phyloP scores from a whole-genome alignment of 2,797 vertebrate species.

The Lutjanus argentimaculatus region DNA sequence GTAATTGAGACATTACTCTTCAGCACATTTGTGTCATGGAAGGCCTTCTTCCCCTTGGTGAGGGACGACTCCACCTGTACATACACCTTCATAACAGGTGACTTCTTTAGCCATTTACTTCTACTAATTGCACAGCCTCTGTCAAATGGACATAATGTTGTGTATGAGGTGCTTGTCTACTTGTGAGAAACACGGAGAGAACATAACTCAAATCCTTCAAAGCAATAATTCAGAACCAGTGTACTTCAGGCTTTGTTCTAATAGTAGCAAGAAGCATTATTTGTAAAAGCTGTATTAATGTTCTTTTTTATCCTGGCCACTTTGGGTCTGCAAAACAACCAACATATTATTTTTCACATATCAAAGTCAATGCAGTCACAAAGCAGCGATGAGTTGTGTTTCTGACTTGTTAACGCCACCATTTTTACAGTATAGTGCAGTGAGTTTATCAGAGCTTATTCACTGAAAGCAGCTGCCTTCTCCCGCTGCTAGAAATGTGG shows the following conservation, averaged over 20 bases:
- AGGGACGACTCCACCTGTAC: slow-evolving; percentile 84
- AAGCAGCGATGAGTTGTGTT: no score
- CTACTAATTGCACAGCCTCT: not conserved
- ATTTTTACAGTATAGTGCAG: not conserved
- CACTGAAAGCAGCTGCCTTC: no score
- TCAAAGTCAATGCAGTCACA: not conserved
- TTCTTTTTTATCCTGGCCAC: slow-evolving; percentile 1
- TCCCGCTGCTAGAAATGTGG: no score
- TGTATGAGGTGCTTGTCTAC: not conserved
- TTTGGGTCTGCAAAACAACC: slow-evolving; percentile 11
- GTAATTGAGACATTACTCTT: slow-evolving; percentile 86
- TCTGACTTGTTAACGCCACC: not conserved
- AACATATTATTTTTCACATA: not conserved
- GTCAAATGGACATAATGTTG: not conserved
- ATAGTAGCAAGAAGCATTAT: not conserved
- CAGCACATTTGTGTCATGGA: slow-evolving; percentile 89
- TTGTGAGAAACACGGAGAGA: not conserved
- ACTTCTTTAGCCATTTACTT: not conserved
- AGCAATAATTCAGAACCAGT: not conserved
- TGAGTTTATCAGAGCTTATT: no score
- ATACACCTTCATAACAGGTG: slow-evolving; percentile 92
- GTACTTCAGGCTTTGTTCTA: not conserved
- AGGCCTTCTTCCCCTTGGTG: slow-evolving; percentile 87
- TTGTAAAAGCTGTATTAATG: not conserved
- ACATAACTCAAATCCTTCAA: not conserved